Evolutionary conservation across 30 jellyfish, hydroid and myxozoan genomes (phyloP).

Genomic region (Aurelia sp.): DNA sequence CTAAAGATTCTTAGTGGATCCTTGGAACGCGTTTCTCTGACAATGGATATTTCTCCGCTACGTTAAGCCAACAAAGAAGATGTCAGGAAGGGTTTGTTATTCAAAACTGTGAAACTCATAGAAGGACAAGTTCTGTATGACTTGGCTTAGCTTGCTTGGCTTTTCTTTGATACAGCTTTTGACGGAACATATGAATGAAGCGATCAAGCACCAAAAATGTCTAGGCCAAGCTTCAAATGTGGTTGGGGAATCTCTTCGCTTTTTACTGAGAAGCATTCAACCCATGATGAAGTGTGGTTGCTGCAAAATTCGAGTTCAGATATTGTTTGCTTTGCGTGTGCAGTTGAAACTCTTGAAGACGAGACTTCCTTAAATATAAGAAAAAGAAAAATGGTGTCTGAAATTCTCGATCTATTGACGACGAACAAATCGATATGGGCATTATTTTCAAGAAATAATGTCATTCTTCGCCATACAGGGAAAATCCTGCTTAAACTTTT

Average conservation of each 20-base stretch:
- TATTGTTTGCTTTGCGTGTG: constrained; percentile 85
- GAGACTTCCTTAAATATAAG: constrained; percentile 45
- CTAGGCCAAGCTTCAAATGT: too few relatives aligned
- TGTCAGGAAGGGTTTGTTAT: too few relatives aligned
- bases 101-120: too few relatives aligned
- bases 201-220: too few relatives aligned
- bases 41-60: too few relatives aligned
- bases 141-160: too few relatives aligned
- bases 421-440: constrained; percentile 54
- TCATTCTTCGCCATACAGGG: constrained; percentile 51
- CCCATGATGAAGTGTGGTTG: constrained; percentile 81
- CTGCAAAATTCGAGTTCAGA: constrained; percentile 52
- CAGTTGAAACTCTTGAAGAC: constrained; percentile 80
- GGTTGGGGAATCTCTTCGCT: neutral
- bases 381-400: constrained; percentile 72
- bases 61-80: too few relatives aligned
- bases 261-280: constrained; percentile 46
- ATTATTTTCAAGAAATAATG: constrained; percentile 33
- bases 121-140: too few relatives aligned
- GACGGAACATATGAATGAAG: too few relatives aligned
- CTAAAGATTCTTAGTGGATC: too few relatives aligned
- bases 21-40: too few relatives aligned
- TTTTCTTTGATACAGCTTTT: too few relatives aligned
- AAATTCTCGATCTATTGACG: constrained; percentile 56
- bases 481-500: constrained; percentile 53